Conservation (phyloP, 2,113 vertebrate species). For the Sus scrofa region T2T-Sscrofa CM000824.6:25318501-25319000, state of each 20-base stretch:
- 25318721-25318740: conserved; percentile 27
- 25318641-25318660: conserved; percentile 11
- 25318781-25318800: neutral
- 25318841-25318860: neutral
- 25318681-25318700: too few species aligned
- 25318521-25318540: neutral
- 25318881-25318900: neutral
- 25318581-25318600: neutral
- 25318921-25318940: conserved; percentile 23
- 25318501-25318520: neutral
- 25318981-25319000: conserved; percentile 46
- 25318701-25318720: neutral
- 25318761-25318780: conserved; percentile 19
- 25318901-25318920: conserved; percentile 6
- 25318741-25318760: neutral
- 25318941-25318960: conserved; percentile 34
- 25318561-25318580: neutral
- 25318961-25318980: conserved; percentile 24
- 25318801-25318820: neutral
- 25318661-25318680: neutral
- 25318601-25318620: neutral
- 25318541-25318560: neutral
- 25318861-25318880: conserved; percentile 25
- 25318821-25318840: conserved; percentile 34
- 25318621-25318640: conserved; percentile 19